phyloP scores from a whole-genome alignment of 2,797 vertebrate genomes.

The Rhinatrema bivittatum region DNA sequence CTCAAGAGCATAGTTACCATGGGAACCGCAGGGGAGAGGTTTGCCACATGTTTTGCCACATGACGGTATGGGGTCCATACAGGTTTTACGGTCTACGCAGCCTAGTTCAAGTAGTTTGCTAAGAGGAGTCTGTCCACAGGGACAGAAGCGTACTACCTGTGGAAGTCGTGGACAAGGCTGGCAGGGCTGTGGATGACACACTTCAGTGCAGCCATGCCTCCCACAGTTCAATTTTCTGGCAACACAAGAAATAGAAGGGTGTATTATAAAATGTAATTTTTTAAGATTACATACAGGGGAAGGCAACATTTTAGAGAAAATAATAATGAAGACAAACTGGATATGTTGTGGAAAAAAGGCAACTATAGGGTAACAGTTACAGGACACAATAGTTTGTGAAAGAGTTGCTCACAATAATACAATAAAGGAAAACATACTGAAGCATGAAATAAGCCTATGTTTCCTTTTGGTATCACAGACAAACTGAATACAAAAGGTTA shows the following conservation, averaged over 20 bases:
- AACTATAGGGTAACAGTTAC: no score
- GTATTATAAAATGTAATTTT: no score
- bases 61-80: slow-evolving; percentile 84
- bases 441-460: no score
- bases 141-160: slow-evolving; percentile 73
- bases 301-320: no score
- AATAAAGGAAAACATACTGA: no score
- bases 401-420: no score
- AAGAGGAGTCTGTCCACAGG: slow-evolving; percentile 85
- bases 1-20: slow-evolving; percentile 66
- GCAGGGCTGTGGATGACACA: slow-evolving; percentile 80
- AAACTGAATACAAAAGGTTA: no score
- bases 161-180: slow-evolving; percentile 78
- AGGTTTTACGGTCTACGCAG: slow-evolving; percentile 70
- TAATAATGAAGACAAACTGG: no score
- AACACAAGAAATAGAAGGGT: not conserved
- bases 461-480: no score
- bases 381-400: no score
- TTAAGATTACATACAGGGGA: not conserved
- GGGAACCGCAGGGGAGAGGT: slow-evolving; percentile 82
- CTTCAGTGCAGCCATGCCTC: slow-evolving; percentile 76
- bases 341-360: not conserved
- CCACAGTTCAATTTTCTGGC: slow-evolving; percentile 81
- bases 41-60: slow-evolving; percentile 91
- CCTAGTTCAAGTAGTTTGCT: slow-evolving; percentile 85